Percentiles rank a stretch among this genome's conserved stretches.
Evolutionary conservation across 1,140 invertebrate species (phyloP).

Genomic region (Sitobion miscanthi): DNA sequence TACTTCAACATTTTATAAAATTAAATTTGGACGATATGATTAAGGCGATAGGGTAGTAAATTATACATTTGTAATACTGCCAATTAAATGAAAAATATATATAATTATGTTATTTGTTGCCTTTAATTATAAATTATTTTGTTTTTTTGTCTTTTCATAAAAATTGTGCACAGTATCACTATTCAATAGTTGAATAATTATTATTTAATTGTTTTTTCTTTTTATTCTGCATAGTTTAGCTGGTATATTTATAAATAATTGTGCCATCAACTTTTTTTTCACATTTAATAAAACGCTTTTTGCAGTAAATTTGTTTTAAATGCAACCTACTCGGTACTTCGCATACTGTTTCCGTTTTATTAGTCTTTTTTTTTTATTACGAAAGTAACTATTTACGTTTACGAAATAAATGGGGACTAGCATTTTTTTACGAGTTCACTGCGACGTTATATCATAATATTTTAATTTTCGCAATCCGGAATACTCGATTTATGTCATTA

Average conservation of each 20-base stretch:
- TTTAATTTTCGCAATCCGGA: not conserved
- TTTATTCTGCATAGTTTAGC: not conserved
- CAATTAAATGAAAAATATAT: not conserved
- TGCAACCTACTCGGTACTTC: not conserved
- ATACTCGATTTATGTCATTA: not conserved
- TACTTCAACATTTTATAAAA: not conserved
- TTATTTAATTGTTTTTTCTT: not conserved
- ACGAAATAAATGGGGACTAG: not conserved
- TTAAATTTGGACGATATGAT: not conserved
- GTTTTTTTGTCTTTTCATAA: not conserved
- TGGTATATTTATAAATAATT: not conserved
- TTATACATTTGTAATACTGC: not conserved
- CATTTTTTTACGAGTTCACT: not conserved
- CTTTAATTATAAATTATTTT: not conserved
- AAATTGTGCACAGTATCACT: not conserved
- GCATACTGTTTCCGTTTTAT: not conserved
- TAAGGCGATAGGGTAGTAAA: not conserved
- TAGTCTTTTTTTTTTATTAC: too few relatives aligned
- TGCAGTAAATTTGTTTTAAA: not conserved
- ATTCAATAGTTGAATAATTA: not conserved
- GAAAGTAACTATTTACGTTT: slow-evolving; percentile 14
- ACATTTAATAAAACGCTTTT: not conserved
- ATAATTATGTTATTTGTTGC: not conserved
- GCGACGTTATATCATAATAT: not conserved
- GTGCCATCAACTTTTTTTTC: not conserved